Base-by-base conservation (phyloP, 1,140 invertebrate species). In the Adoxophyes honmai region DNA sequence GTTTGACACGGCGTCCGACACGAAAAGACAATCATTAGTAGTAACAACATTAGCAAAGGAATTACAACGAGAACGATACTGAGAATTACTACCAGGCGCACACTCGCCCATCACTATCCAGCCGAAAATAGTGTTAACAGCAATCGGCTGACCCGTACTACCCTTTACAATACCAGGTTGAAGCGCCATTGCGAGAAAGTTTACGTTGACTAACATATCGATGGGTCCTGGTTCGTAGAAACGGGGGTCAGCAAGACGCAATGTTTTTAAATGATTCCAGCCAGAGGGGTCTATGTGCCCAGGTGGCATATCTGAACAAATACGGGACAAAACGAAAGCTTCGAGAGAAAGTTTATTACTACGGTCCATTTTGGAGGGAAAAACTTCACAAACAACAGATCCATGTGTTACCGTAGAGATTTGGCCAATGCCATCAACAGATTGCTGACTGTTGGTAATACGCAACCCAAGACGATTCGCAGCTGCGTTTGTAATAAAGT, bases 151-250 rank as follows among this genome's bases (percentile, higher is more conserved):
- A 35, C 1, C 1, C 1, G 1, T n/a, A 1, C 8, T 1, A 1
- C 34, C 2, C 11, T 35, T 9, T 1, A 35, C 1, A 2, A 2
- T 1, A 1, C 8, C 2, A 9, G 2, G 2, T 2, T 10, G 34
- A 4, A 35, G 34, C 11, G 8, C 1, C 8, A 1, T 1, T 11
- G 36, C 37, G 38, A 64, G 59, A 42, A 64, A 34, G 34, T 68
- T 59, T 1, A 62, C 66, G 14, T 11, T 59, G 0, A 68, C 39
- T 18, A 68, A 58, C 5, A 68, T 9, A 35, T 68, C 62, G 34
- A 68, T 62, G 0, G 59, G 59, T 15, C 62, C 54, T 0, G 62
- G 62, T 10, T 59, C 21, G 14, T 68, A 59, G 4, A 64, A 68
- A 1, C 57, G 54, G 10, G 59, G 57, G 44, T 68, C 66, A 15